Evolutionary conservation across 2,797 vertebrate species (phyloP).

Genomic region (Morus bassanus): DNA sequence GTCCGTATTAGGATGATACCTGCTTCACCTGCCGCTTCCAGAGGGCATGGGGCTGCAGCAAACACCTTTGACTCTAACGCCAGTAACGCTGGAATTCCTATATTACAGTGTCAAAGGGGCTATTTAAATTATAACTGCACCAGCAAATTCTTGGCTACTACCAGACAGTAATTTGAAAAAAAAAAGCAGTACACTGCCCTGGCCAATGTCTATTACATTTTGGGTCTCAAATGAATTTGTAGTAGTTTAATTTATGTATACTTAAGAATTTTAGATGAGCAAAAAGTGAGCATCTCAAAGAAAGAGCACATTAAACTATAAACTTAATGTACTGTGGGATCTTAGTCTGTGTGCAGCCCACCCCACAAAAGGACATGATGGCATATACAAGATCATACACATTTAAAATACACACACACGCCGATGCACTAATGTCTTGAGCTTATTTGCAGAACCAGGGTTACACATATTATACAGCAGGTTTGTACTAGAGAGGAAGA

Average conservation of each 20-base stretch:
- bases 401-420: neutral
- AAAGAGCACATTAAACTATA: neutral
- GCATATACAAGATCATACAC: neutral
- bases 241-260: neutral
- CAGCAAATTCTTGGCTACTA: neutral
- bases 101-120: neutral
- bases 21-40: neutral
- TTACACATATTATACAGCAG: rapidly evolving
- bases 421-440: neutral
- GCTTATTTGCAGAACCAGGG: neutral
- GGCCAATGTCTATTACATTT: neutral
- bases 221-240: neutral
- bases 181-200: neutral
- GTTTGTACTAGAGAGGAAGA: neutral
- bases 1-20: neutral
- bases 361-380: neutral
- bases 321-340: neutral
- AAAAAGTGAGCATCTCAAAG: neutral
- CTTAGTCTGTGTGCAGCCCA: neutral
- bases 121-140: neutral
- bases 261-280: neutral
- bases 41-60: neutral
- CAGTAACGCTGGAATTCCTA: neutral
- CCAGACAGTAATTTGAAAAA: neutral
- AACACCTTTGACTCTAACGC: neutral